A percentile compares a stretch with the other conserved stretches of the same genome.
Conservation (phyloP, 2,888 invertebrate species). For the Rhamnusium bicolor region DNA sequence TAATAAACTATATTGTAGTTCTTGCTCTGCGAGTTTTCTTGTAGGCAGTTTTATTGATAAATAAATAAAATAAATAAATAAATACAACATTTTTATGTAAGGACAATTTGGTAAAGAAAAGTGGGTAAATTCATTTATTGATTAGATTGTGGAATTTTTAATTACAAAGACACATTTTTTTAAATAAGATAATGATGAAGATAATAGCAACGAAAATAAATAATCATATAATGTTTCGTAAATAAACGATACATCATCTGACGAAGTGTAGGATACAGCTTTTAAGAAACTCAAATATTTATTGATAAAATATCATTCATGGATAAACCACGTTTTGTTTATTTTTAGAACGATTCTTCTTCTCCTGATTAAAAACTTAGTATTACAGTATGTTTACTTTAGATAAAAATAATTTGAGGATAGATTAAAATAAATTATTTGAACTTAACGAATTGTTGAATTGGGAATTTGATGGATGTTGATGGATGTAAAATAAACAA, state of each 20-base stretch:
- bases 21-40: too few species aligned
- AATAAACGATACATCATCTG: slow-evolving; percentile 21
- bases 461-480: too few species aligned
- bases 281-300: slow-evolving; percentile 24
- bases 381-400: neutral
- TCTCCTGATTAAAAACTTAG: neutral
- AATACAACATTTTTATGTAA: too few species aligned
- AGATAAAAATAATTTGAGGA: neutral
- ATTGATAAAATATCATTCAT: slow-evolving; percentile 21
- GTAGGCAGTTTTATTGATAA: too few species aligned
- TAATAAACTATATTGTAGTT: too few species aligned
- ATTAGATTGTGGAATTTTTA: too few species aligned
- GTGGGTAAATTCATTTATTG: too few species aligned
- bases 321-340: neutral
- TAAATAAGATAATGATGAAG: slow-evolving; percentile 21
- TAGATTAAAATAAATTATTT: neutral
- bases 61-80: too few species aligned
- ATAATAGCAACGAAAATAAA: slow-evolving; percentile 19
- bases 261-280: slow-evolving; percentile 1
- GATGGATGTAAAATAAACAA: neutral
- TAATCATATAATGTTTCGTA: slow-evolving; percentile 9
- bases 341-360: neutral
- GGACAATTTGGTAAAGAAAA: too few species aligned
- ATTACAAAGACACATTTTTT: neutral
- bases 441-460: neutral